Conservation (phyloP, 92 coral and sea anemone species). For the Zoanthus gigantus region DNA sequence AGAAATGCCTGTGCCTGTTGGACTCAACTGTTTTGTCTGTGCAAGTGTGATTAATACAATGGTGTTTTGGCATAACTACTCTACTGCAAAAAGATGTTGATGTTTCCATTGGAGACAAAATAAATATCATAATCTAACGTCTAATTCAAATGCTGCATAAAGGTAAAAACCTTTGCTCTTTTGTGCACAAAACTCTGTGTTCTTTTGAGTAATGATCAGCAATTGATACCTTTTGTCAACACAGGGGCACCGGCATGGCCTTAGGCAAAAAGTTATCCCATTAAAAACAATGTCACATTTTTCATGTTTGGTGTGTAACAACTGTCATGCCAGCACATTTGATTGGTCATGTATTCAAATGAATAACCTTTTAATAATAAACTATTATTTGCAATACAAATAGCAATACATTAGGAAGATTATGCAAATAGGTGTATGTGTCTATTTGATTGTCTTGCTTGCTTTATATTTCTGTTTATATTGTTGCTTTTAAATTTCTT, state of each 20-base stretch:
- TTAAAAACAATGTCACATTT: slow-evolving; percentile 21
- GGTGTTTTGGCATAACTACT: too few species aligned
- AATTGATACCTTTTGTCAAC: background rate
- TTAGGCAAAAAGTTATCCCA: background rate
- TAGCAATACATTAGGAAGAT: too few species aligned
- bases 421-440: too few species aligned
- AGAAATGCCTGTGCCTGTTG: too few species aligned
- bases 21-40: too few species aligned
- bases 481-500: too few species aligned
- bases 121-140: slow-evolving; percentile 20
- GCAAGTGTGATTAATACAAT: too few species aligned
- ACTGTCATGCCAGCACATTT: slow-evolving; percentile 11
- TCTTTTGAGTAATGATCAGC: slow-evolving; percentile 17
- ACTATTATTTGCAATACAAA: background rate
- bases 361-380: slow-evolving; percentile 2
- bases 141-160: slow-evolving; percentile 27
- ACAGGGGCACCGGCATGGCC: slow-evolving; percentile 23
- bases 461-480: too few species aligned
- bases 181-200: slow-evolving; percentile 23
- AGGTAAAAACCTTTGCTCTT: slow-evolving; percentile 23
- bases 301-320: slow-evolving; percentile 14
- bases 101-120: slow-evolving; percentile 13
- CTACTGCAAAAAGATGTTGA: slow-evolving; percentile 12
- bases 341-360: slow-evolving; percentile 2
- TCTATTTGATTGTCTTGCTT: too few species aligned